Base-by-base conservation (phyloP, 2,113 vertebrate genomes). In the Tachysurus vachellii region DNA sequence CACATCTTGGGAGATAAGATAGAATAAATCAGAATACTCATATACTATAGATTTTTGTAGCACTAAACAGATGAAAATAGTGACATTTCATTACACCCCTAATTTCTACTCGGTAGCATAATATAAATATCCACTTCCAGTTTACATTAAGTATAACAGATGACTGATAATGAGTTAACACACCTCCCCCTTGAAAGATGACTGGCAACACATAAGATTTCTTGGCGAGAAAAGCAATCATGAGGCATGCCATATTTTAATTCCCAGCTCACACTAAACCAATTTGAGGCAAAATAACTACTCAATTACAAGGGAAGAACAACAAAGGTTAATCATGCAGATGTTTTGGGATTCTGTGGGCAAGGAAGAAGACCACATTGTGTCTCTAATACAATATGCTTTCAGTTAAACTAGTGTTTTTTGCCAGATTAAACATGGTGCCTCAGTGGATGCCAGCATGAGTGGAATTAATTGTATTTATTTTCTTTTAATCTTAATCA, bases 301-400 rank as follows among this genome's bases (percentile, higher is more conserved):
- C 62, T 86, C 71, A 89, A 73, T 86, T 83, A 73, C 88, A 86
- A 82, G 54, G 73, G 28, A 86, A 64, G 82, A 89, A 86, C 82
- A 89, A 83, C 88, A 82, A 86, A 53, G 61, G 42, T 85, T 80
- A 89, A 86, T 89, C 64, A 86, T 89, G 53, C 84, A 85, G 42
- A 64, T 75, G 56, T 50, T 71, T 68, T 75, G 54, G 70, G 68
- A 59, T 77, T 61, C 26, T 47, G 21, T 66, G 47, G 61, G 76
- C n/a, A 68, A 57, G 23, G 11, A 79, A 66, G 42, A 85, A 79
- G 59, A 79, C 75, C 59, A 77, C 75, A 76, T 62, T 80, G 47
- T 79, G 44, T 31, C 71, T 79, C 47, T 31, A 68, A 26, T 53
- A 28, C 44, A 36, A 85, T 66, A 79, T 54, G 73, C 84, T 85